Conservation (phyloP, 1,140 invertebrate genomes). For the Gerris buenoi region DNA sequence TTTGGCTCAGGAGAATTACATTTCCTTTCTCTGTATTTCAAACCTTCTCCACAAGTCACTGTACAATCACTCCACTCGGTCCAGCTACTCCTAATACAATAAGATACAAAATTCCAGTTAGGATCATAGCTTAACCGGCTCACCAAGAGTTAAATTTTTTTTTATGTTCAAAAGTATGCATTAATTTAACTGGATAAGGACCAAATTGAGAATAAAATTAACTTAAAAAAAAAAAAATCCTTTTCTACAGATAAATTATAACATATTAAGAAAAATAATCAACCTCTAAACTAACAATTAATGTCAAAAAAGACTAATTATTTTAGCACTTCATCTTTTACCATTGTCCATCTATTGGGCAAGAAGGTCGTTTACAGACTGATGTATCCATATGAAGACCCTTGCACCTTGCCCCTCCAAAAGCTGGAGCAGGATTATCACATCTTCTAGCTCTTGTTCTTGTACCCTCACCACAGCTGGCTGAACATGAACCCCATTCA, state of each 20-base stretch:
- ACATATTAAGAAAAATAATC: no score
- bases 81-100: constrained; percentile 38
- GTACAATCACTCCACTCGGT: constrained; percentile 39
- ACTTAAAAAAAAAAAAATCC: no score
- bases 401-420: constrained; percentile 30
- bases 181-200: no score
- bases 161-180: no score
- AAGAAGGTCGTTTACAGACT: background rate
- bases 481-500: constrained; percentile 23
- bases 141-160: no score
- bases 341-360: constrained; percentile 13
- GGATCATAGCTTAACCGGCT: no score
- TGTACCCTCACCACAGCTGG: constrained; percentile 47
- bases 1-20: constrained; percentile 40
- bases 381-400: background rate
- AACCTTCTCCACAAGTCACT: constrained; percentile 45
- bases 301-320: no score
- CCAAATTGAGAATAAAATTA: no score
- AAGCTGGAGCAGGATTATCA: constrained; percentile 32
- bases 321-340: no score
- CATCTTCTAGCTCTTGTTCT: constrained; percentile 33
- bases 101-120: background rate
- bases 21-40: constrained; percentile 33
- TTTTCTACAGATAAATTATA: no score
- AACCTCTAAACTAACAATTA: no score